Base-by-base conservation (phyloP, 64 coral and sea anemone species). In the Porites australiensis region DNA sequence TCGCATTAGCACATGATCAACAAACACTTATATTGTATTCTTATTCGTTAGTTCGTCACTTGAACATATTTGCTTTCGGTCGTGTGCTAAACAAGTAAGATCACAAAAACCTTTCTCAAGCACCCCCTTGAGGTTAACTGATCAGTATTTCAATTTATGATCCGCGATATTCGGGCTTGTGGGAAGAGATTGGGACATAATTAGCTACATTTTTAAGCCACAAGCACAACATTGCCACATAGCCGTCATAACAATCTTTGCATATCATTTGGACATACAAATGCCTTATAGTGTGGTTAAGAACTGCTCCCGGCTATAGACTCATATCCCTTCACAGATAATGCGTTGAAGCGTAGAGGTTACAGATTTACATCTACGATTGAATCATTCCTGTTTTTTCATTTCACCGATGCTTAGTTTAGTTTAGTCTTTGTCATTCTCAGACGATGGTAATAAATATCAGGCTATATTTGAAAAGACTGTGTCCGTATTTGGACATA, bases 11-110 rank as follows among this genome's bases (percentile, higher is more conserved):
- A 27, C 22, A 81, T 44, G 18, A 81, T 84, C 81, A 84, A 84
- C 81, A 84, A 84, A 84, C 81, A 84, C 62, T 13, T 21, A 84
- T 84, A 84, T 84, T 84, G 81, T 46, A 20, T 19, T 21, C 44
- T 19, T 22, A 16, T 8, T 50, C 62, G 64, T 13, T 50, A 66
- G 81, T 50, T 69, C 81, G 81, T 84, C 81, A 83, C 61, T 84
- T 84, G 11, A 68, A 84, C 37, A 63, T 84, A 84, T 84, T 84
- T 84, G 81, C 81, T 84, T 84, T 84, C 81, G 63, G 61, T 84
- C 81, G 81, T 84, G 81, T 68, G 62, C 61, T 67, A 51, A 84
- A 47, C 63, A 52, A 67, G 23, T 18, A 84, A 63, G 50, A 84
- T 84, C 81, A 69, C 44, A 47, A 83, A 37, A 57, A 80, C 59